phyloP scores from a whole-genome alignment of 2,888 invertebrate species.

The Anoplius nigerrimus region DNA sequence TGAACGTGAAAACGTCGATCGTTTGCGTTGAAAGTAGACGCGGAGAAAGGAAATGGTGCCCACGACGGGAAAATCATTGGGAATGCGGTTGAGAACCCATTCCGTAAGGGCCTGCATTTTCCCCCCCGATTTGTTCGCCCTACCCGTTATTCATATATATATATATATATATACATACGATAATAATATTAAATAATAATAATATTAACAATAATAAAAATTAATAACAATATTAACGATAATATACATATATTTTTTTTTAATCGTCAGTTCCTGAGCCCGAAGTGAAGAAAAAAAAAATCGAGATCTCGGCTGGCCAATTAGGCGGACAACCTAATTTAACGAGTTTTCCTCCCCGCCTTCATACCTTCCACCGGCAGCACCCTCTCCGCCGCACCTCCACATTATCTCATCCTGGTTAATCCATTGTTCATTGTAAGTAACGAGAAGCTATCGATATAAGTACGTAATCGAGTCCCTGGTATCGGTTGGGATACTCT shows the following conservation, averaged over 20 bases:
- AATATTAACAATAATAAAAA: slow-evolving; percentile 10
- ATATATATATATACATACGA: slow-evolving; percentile 17
- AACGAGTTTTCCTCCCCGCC: slow-evolving; percentile 20
- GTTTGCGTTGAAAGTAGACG: not conserved
- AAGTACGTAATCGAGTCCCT: slow-evolving; percentile 39
- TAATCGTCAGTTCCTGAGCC: slow-evolving; percentile 38
- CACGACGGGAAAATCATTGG: slow-evolving; percentile 20
- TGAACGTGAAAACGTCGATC: not conserved
- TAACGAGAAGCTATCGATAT: slow-evolving; percentile 51
- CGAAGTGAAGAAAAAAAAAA: slow-evolving; percentile 1
- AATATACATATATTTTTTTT: slow-evolving; percentile 37
- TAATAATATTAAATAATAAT: slow-evolving; percentile 24
- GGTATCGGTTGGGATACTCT: slow-evolving; percentile 51
- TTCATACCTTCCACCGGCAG: slow-evolving; percentile 21
- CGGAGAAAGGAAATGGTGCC: not conserved
- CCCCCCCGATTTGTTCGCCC: slow-evolving; percentile 35
- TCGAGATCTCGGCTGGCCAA: no score
- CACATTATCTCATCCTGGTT: slow-evolving; percentile 36
- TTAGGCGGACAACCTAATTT: slow-evolving; percentile 4
- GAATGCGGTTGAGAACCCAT: slow-evolving; percentile 26
- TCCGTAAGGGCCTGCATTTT: slow-evolving; percentile 15
- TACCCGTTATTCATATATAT: slow-evolving; percentile 28
- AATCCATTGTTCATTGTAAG: slow-evolving; percentile 50
- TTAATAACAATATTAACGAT: slow-evolving; percentile 17
- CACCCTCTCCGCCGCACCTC: slow-evolving; percentile 13